Conservation (phyloP, 2,888 invertebrate species). For the Thera obeliscata region DNA sequence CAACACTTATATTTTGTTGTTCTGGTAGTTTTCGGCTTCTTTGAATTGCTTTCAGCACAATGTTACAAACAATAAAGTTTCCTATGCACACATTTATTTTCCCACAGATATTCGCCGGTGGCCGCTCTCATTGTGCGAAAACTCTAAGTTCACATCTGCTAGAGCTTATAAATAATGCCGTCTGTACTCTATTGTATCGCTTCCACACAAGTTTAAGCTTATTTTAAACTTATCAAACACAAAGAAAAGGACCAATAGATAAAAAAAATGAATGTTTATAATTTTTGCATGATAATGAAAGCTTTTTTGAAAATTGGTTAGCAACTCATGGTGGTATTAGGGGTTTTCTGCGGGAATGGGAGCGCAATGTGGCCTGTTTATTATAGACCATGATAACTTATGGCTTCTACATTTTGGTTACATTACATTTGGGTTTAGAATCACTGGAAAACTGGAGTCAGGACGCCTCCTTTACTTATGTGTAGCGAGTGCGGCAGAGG, state of each 20-base stretch:
- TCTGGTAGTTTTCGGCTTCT: not conserved
- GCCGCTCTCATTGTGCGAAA: slow-evolving; percentile 55
- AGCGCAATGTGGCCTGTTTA: not conserved
- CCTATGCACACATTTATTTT: slow-evolving; percentile 49
- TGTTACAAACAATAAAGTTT: slow-evolving; percentile 17
- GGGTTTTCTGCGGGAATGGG: not conserved
- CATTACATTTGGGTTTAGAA: not conserved
- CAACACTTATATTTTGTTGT: not conserved
- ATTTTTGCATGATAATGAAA: not conserved
- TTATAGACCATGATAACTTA: not conserved
- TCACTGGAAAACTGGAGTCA: slow-evolving; percentile 3
- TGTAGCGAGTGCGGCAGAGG: slow-evolving; percentile 26
- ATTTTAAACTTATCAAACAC: slow-evolving; percentile 26
- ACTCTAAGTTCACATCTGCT: slow-evolving; percentile 67
- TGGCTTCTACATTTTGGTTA: not conserved
- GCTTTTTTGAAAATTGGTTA: not conserved
- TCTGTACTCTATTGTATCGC: slow-evolving; percentile 58
- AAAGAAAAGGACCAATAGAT: slow-evolving; percentile 12
- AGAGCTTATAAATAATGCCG: slow-evolving; percentile 62
- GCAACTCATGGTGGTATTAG: not conserved
- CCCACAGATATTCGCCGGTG: slow-evolving; percentile 56
- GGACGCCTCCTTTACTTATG: slow-evolving; percentile 8
- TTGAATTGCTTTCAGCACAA: not conserved
- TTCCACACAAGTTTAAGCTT: slow-evolving; percentile 32
- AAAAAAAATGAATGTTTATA: not conserved